A percentile compares a stretch with the other conserved stretches of the same genome.
Evolutionary conservation across 2,113 vertebrate genomes (phyloP).

Genomic region (Aptenodytes patagonicus): DNA sequence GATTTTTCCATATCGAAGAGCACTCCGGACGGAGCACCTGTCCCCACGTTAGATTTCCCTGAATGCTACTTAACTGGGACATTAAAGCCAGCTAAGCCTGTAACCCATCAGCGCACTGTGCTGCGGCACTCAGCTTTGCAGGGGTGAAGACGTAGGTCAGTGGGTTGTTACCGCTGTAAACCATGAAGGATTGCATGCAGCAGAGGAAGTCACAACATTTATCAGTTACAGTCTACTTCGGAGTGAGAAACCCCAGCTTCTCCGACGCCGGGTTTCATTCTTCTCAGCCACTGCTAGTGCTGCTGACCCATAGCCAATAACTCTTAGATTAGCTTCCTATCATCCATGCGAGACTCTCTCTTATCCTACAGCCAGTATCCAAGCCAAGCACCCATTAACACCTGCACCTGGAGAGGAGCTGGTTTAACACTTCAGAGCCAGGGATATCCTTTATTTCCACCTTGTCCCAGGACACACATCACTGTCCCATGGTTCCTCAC

Average conservation of each 20-base stretch:
- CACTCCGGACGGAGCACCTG: neutral
- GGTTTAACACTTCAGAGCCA: neutral
- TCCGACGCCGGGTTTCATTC: rapidly evolving
- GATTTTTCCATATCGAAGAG: neutral
- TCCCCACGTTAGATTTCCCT: neutral
- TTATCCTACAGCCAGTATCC: neutral
- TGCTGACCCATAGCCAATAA: neutral
- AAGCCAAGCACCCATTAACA: neutral
- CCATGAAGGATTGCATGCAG: neutral
- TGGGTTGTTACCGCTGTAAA: neutral
- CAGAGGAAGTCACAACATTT: neutral
- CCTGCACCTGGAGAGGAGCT: neutral
- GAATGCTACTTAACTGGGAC: neutral
- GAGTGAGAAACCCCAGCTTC: neutral
- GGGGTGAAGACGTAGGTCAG: neutral
- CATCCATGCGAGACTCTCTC: rapidly evolving
- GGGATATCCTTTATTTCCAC: neutral
- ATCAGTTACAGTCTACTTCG: neutral
- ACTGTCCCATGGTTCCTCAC: rapidly evolving
- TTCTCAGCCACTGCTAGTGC: neutral
- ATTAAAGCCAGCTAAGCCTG: neutral
- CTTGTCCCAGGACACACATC: neutral
- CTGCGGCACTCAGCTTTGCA: neutral
- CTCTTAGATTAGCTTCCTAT: neutral
- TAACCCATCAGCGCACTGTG: rapidly evolving